Conservation (phyloP, 2,888 invertebrate genomes). For the Tubiluchus corallicola region DNA sequence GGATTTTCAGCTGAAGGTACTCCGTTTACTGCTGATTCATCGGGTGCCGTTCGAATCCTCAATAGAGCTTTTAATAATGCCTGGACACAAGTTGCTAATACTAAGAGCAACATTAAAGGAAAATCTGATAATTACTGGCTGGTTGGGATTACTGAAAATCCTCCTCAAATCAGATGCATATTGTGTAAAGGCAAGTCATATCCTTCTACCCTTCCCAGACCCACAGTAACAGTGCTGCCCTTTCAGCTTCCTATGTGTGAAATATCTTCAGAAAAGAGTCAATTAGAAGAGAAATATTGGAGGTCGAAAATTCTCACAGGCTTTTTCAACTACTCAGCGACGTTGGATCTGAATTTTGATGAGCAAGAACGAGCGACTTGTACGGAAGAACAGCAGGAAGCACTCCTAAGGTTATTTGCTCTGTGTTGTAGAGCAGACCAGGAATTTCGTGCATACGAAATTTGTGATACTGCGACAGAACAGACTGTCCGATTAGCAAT, state of each 20-base stretch:
- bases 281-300: constrained; percentile 28
- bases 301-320: constrained; percentile 18
- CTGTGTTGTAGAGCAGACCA: constrained; percentile 61
- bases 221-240: constrained; percentile 54
- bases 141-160: constrained; percentile 54
- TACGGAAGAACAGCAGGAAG: constrained; percentile 49
- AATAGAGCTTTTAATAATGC: constrained; percentile 41
- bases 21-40: constrained; percentile 52
- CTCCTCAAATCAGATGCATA: constrained; percentile 57
- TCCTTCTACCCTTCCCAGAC: constrained; percentile 68
- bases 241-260: constrained; percentile 55
- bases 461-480: constrained; percentile 58
- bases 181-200: constrained; percentile 71
- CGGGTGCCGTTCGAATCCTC: constrained; percentile 52
- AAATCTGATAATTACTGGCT: constrained; percentile 54
- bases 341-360: constrained; percentile 23
- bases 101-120: constrained; percentile 42
- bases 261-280: constrained; percentile 53
- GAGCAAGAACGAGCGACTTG: constrained; percentile 32
- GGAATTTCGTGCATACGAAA: constrained; percentile 66
- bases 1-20: constrained; percentile 58
- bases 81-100: constrained; percentile 66
- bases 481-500: constrained; percentile 60
- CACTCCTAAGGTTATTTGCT: constrained; percentile 72
- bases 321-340: constrained; percentile 19